Evolutionary conservation across 2,888 invertebrate genomes (phyloP), one percentile per base, ranked within the genome.

Genomic region (Lacanobia wlatinum): DNA sequence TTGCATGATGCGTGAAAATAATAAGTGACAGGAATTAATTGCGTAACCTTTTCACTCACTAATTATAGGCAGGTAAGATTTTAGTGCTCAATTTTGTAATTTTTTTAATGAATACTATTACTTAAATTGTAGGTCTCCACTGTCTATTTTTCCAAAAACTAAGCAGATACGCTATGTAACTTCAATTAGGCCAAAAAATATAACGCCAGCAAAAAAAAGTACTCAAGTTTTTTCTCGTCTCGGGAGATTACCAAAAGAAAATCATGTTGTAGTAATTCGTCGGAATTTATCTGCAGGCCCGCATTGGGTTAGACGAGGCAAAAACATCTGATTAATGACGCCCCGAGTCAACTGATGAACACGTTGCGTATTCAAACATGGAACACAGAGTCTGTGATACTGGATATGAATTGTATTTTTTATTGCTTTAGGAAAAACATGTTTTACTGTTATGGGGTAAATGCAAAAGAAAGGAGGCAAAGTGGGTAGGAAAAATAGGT

Each of bases 271-370:
- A 75, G 82, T 87, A 86, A 88, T 85, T 87, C 79, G 75, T 80
- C 70, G 67, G 79, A 87, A 87, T 88, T 84, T 88, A 88, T 86
- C 82, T 80, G 64, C 63, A 65, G 59, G 64, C 80, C 73, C 83
- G 67, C 78, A 71, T 73, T 69, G 76, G 73, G 79, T 81, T 78
- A 83, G 76, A 68, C 59, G 83, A 79, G 60, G 90, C 88, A 92
- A 92, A 92, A 93, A 92, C 90, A 84, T 75, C 86, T 92, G 92
- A 93, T 93, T 92, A 92, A 92, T 93, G 90, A 88, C 88, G 78
- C 72, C 72, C 68, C 68, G 65, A 84, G 76, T 87, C 82, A 79
- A 84, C 87, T 87, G 88, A 86, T 87, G 89, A 89, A 90, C 88
- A 89, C 74, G 81, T 82, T 83, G 78, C 83, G 85, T 87, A 88